Evolutionary conservation across 1,140 invertebrate species (phyloP).

Genomic region (Lamellibrachia luymesi): DNA sequence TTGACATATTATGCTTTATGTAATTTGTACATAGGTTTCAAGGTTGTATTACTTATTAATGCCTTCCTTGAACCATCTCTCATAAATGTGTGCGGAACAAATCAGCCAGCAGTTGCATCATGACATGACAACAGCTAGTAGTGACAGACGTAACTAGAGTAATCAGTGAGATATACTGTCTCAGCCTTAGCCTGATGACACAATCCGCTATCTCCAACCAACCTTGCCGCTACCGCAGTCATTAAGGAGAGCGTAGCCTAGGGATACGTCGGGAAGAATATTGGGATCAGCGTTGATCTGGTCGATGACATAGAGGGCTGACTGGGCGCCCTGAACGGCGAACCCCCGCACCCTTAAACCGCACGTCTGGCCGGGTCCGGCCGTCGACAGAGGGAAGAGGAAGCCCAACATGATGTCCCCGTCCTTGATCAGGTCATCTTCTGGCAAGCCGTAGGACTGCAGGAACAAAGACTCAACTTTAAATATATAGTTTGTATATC

Average conservation of each 20-base stretch:
- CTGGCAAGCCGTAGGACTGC: not conserved
- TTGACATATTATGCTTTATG: too few species aligned
- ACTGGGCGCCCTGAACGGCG: constrained; percentile 20
- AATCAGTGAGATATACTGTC: too few species aligned
- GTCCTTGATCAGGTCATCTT: not conserved
- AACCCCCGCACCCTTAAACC: constrained; percentile 16
- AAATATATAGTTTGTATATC: too few species aligned
- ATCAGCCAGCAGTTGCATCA: too few species aligned
- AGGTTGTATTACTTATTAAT: too few species aligned
- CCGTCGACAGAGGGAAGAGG: constrained; percentile 14
- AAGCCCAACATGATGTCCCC: constrained; percentile 20
- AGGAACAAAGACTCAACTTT: not conserved
- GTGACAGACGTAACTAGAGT: too few species aligned
- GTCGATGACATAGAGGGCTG: constrained; percentile 12
- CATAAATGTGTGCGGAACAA: too few species aligned
- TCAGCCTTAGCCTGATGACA: not conserved
- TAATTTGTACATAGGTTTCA: too few species aligned
- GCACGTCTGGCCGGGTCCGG: not conserved
- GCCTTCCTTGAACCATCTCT: too few species aligned
- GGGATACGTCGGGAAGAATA: constrained; percentile 16
- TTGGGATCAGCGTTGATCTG: constrained; percentile 20
- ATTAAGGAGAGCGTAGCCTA: constrained; percentile 18
- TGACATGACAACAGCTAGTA: too few species aligned
- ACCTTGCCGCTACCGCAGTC: constrained; percentile 11
- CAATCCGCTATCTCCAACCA: not conserved